A percentile compares a stretch with the other conserved stretches of the same genome.
phyloP scores from a whole-genome alignment of 1,140 invertebrate species.

The Drosophila paulistorum region DNA sequence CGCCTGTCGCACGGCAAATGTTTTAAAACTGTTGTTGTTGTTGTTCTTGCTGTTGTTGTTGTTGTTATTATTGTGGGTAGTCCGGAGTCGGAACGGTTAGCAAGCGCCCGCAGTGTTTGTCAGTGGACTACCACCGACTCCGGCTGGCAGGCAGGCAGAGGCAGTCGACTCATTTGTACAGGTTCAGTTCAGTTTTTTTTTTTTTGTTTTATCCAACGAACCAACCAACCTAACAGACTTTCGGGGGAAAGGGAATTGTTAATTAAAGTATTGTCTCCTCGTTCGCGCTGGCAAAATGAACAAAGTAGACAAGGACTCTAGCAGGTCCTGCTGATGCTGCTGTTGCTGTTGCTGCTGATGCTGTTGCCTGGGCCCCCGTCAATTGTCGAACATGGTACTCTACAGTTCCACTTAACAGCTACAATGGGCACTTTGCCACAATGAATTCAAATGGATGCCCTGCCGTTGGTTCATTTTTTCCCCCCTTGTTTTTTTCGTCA shows the following conservation, averaged over 20 bases:
- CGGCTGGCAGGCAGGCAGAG: constrained; percentile 8
- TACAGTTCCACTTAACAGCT: constrained; percentile 82
- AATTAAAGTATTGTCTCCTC: constrained; percentile 82
- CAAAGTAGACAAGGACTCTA: constrained; percentile 77
- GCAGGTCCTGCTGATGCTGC: constrained; percentile 26
- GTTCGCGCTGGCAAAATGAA: constrained; percentile 78
- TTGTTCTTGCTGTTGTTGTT: constrained; percentile 23
- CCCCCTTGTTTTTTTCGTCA: not conserved
- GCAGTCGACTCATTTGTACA: constrained; percentile 78
- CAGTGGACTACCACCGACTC: constrained; percentile 64
- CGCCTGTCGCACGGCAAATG: constrained; percentile 64
- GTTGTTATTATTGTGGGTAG: constrained; percentile 46
- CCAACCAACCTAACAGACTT: constrained; percentile 27
- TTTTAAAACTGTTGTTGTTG: constrained; percentile 49
- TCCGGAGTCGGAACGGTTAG: constrained; percentile 68
- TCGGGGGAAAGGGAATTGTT: constrained; percentile 75
- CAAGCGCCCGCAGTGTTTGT: constrained; percentile 76
- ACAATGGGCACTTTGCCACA: constrained; percentile 82
- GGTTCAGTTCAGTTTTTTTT: constrained; percentile 54
- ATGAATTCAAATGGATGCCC: constrained; percentile 82
- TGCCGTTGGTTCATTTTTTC: constrained; percentile 55
- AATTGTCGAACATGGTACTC: constrained; percentile 82
- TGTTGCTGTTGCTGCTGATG: constrained; percentile 26
- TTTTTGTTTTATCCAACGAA: not conserved
- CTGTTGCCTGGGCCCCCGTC: constrained; percentile 66